These are phyloP conservation scores for Parauchenoglanis punctatus DNA, from an alignment of 2,797 vertebrate species.

Conservation along the genomic window DNA sequence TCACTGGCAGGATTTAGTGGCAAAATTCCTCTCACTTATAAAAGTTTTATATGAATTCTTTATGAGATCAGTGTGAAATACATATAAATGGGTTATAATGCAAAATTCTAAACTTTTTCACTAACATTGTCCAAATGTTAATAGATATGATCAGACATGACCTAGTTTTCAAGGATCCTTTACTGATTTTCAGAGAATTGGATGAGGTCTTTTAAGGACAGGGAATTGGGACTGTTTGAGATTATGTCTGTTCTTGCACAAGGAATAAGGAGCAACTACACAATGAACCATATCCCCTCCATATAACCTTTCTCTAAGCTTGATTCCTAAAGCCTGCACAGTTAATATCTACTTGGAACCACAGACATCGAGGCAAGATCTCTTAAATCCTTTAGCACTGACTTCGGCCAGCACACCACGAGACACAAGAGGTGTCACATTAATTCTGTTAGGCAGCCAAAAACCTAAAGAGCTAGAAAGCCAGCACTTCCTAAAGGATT, in stretches of 20 bases:
- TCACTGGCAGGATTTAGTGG: not conserved
- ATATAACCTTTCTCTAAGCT: conserved; percentile 4
- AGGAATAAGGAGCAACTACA: not conserved
- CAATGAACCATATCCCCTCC: not conserved
- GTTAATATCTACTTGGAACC: not conserved
- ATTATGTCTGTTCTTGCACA: not conserved
- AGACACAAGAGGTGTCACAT: conserved; percentile 58
- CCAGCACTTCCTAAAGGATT: conserved; percentile 51
- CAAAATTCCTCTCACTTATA: not conserved
- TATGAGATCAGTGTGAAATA: conserved; percentile 14
- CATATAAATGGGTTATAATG: not conserved
- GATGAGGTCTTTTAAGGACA: not conserved
- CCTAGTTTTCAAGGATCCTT: not conserved
- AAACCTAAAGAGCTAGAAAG: conserved; percentile 46
- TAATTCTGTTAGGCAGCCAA: conserved; percentile 56
- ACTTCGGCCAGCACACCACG: conserved; percentile 49
- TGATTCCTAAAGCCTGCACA: not conserved
- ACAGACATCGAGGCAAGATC: conserved; percentile 4
- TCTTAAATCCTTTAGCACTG: conserved; percentile 28
- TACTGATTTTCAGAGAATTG: not conserved
- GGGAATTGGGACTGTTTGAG: not conserved
- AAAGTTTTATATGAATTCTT: not conserved
- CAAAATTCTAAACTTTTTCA: conserved; percentile 8
- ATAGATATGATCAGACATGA: not conserved
- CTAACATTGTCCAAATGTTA: not conserved